Evolutionary conservation across 2,113 vertebrate genomes (phyloP).

Genomic region (Sinocyclocheilus anshuiensis): DNA sequence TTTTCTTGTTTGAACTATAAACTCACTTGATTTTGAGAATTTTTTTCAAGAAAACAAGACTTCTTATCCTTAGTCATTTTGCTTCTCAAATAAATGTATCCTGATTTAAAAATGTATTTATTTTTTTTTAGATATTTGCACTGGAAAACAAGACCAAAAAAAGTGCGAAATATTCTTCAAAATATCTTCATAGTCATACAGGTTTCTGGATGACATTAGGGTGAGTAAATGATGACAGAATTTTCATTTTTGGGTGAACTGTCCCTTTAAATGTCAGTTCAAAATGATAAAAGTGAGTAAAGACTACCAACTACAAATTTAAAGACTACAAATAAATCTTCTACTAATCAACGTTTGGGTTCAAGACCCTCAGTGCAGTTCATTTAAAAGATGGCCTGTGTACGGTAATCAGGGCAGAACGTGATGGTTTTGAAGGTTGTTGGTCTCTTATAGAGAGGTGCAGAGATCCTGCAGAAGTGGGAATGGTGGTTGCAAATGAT

Average conservation of each 20-base stretch:
- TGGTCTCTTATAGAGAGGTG: slow-evolving; percentile 26
- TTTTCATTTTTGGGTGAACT: too few species aligned
- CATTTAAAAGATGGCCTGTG: not conserved
- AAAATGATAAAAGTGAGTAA: not conserved
- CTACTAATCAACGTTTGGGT: not conserved
- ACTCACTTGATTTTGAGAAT: not conserved
- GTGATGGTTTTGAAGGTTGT: not conserved
- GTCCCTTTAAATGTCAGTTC: not conserved
- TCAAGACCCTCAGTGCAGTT: not conserved
- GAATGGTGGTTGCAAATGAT: slow-evolving; percentile 70
- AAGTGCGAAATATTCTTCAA: not conserved
- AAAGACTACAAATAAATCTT: not conserved
- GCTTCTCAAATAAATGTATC: not conserved
- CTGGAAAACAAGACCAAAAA: not conserved
- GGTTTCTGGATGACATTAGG: not conserved
- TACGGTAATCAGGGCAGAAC: not conserved
- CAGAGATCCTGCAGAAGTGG: slow-evolving; percentile 43
- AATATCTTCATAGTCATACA: not conserved
- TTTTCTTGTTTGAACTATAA: not conserved
- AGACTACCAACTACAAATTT: not conserved
- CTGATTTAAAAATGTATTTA: not conserved
- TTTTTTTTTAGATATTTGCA: not conserved
- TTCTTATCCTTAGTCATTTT: not conserved
- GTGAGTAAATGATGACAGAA: not conserved
- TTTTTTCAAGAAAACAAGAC: not conserved